Evolutionary conservation across 2,797 vertebrate species (phyloP).

Genomic region (Channa striata): DNA sequence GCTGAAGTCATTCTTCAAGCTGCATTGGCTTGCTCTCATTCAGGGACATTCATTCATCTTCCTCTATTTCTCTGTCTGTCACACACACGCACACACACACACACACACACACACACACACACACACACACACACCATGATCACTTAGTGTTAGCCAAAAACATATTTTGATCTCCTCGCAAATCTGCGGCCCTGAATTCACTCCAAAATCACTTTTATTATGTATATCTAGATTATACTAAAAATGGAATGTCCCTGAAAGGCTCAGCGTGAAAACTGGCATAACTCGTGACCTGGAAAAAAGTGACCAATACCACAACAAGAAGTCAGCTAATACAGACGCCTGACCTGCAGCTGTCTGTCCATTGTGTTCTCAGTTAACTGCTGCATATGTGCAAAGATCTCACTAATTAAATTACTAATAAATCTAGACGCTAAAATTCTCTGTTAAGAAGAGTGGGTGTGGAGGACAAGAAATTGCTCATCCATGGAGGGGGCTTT

Average conservation of each 20-base stretch:
- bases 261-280: conserved; percentile 52
- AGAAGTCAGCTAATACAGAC: conserved; percentile 67
- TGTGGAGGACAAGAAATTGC: conserved; percentile 37
- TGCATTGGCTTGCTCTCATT: conserved; percentile 32
- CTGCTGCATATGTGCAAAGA: conserved; percentile 51
- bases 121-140: conserved; percentile 19
- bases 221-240: conserved; percentile 70
- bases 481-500: conserved; percentile 11
- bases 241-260: conserved; percentile 65
- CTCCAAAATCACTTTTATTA: conserved; percentile 71
- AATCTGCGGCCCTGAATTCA: conserved; percentile 65
- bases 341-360: conserved; percentile 78
- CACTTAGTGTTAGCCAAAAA: conserved; percentile 46
- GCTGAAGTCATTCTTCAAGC: conserved; percentile 70
- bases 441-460: conserved; percentile 41
- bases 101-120: conserved; percentile 4
- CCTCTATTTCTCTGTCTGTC: conserved; percentile 17
- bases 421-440: conserved; percentile 61
- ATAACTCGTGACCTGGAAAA: conserved; percentile 61
- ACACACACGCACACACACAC: neutral
- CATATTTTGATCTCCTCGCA: conserved; percentile 63
- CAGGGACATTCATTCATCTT: conserved; percentile 58
- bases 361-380: conserved; percentile 77
- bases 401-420: conserved; percentile 71
- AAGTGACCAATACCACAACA: conserved; percentile 53